phyloP scores from a whole-genome alignment of 2,888 invertebrate genomes.

The Microchrysa polita region DNA sequence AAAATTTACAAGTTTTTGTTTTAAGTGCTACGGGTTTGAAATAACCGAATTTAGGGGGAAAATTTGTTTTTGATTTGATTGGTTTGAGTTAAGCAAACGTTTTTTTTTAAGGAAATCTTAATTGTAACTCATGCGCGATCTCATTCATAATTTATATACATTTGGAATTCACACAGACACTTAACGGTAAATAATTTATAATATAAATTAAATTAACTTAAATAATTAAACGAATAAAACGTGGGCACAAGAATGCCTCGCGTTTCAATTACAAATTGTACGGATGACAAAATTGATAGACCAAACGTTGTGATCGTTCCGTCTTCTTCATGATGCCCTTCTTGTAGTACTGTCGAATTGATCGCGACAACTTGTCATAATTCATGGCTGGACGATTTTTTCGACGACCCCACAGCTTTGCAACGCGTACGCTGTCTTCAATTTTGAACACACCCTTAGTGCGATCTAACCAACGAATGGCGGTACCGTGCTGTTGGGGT shows the following conservation, averaged over 20 bases:
- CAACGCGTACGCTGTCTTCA: constrained; percentile 96
- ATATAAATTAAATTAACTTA: constrained; percentile 31
- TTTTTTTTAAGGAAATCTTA: constrained; percentile 1
- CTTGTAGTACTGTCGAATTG: constrained; percentile 98
- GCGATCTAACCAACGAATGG: constrained; percentile 97
- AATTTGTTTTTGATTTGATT: constrained; percentile 11
- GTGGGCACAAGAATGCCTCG: too few relatives aligned
- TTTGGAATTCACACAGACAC: neutral
- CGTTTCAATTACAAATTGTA: constrained; percentile 76
- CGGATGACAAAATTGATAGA: constrained; percentile 98
- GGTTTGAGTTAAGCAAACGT: constrained; percentile 7
- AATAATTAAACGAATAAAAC: neutral
- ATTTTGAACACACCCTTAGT: constrained; percentile 97
- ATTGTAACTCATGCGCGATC: constrained; percentile 19
- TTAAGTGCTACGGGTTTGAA: neutral
- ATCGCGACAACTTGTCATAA: constrained; percentile 97
- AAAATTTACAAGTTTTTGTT: neutral
- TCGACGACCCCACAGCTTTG: constrained; percentile 96
- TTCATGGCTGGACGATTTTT: constrained; percentile 99
- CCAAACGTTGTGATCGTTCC: constrained; percentile 95
- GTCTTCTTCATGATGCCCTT: constrained; percentile 99
- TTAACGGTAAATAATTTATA: constrained; percentile 4
- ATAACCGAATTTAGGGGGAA: neutral
- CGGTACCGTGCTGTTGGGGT: constrained; percentile 88
- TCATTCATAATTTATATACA: neutral